Percentiles rank a stretch among this genome's conserved stretches.
These are phyloP conservation scores for Parthenolecanium corni DNA, from an alignment of 2,888 invertebrate species.

Conservation along the genomic window DNA sequence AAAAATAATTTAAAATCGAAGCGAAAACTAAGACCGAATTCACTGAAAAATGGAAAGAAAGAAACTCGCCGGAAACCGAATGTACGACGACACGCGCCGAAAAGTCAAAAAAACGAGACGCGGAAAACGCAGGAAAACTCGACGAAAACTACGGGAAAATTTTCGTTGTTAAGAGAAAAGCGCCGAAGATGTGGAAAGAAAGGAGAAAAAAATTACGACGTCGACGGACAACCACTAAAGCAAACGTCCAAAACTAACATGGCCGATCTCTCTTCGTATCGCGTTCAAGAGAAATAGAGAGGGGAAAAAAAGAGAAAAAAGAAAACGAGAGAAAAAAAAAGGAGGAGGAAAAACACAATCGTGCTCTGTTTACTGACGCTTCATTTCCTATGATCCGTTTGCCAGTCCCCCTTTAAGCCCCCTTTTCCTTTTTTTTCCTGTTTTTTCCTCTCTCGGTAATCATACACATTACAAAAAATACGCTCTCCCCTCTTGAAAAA, in stretches of 20 bases:
- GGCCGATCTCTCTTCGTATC: constrained; percentile 20
- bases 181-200: background rate
- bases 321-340: background rate
- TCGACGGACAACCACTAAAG: constrained; percentile 20
- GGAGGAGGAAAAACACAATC: constrained; percentile 28
- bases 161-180: background rate
- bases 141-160: too few species aligned
- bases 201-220: background rate
- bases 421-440: too few species aligned
- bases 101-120: background rate
- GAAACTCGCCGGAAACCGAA: background rate
- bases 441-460: too few species aligned
- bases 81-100: constrained; percentile 1
- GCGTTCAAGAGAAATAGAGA: constrained; percentile 1
- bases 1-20: too few species aligned
- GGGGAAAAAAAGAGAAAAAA: constrained; percentile 1
- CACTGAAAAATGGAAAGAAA: background rate
- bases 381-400: constrained; percentile 28
- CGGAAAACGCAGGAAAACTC: too few species aligned
- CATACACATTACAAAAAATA: constrained; percentile 12
- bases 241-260: constrained; percentile 26
- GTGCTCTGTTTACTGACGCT: constrained; percentile 28
- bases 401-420: constrained; percentile 17
- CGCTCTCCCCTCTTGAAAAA: constrained; percentile 18
- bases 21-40: background rate